These are phyloP conservation scores for Drosophila subquinaria DNA, from an alignment of 2,888 invertebrate species.

Conservation along the genomic window DNA sequence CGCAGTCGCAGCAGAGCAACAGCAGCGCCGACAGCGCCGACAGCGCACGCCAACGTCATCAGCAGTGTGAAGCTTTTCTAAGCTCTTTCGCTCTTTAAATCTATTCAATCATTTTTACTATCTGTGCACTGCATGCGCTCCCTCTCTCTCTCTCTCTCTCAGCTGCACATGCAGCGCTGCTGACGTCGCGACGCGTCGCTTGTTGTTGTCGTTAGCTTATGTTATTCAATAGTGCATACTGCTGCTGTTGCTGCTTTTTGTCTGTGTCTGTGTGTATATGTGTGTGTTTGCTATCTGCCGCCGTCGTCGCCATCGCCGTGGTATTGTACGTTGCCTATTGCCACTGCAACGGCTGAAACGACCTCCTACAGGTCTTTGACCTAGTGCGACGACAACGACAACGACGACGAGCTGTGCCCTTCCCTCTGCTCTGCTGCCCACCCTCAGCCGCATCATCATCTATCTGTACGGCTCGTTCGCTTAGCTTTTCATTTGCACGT, in stretches of 20 bases:
- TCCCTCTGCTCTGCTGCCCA: conserved; percentile 5
- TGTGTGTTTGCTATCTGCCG: conserved; percentile 72
- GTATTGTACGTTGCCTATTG: conserved; percentile 82
- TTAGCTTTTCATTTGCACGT: conserved; percentile 71
- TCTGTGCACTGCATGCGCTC: conserved; percentile 4
- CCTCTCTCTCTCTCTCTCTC: conserved; percentile 23
- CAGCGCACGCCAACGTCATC: conserved; percentile 31
- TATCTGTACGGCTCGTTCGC: conserved; percentile 21
- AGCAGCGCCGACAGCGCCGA: conserved; percentile 29
- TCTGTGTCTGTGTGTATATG: conserved; percentile 39
- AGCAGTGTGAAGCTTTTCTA: conserved; percentile 53
- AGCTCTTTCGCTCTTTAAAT: conserved; percentile 46
- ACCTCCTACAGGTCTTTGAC: conserved; percentile 86
- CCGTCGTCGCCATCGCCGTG: conserved; percentile 67
- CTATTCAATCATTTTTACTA: conserved; percentile 10
- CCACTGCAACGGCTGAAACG: conserved; percentile 83
- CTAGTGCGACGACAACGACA: conserved; percentile 70
- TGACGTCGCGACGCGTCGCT: conserved; percentile 38
- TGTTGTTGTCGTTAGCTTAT: conserved; percentile 38
- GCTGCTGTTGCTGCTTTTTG: conserved; percentile 28
- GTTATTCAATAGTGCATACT: conserved; percentile 67
- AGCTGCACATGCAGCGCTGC: conserved; percentile 63
- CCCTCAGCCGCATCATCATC: conserved; percentile 11
- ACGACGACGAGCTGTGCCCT: conserved; percentile 31
- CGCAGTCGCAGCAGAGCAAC: conserved; percentile 22